These are phyloP conservation scores for Neostethus bicornis DNA, from an alignment of 2,797 vertebrate genomes.

Conservation along the genomic window DNA sequence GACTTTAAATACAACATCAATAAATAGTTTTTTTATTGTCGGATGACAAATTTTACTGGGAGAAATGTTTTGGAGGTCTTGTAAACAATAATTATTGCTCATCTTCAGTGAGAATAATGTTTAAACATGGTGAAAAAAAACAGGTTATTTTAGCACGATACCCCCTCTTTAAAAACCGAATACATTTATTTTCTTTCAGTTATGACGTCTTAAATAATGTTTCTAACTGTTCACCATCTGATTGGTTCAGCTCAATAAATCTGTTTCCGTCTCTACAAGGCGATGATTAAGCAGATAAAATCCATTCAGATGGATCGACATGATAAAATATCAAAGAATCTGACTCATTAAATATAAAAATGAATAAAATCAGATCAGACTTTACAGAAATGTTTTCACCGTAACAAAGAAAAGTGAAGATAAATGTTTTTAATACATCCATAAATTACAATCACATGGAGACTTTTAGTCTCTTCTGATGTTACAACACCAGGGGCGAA, in stretches of 20 bases:
- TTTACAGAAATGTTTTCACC: neutral
- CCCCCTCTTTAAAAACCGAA: neutral
- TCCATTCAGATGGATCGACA: fast-evolving
- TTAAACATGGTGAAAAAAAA: no score
- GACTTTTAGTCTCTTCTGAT: neutral
- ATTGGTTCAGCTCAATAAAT: neutral
- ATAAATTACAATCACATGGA: neutral
- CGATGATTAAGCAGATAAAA: constrained; percentile 16
- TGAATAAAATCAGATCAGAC: neutral
- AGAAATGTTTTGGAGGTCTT: no score
- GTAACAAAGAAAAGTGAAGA: neutral
- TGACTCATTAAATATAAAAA: neutral
- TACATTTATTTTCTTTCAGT: neutral
- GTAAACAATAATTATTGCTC: no score
- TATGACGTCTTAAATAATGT: constrained; percentile 15
- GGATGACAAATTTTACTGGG: no score
- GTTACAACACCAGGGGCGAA: neutral
- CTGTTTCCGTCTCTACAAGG: constrained; percentile 2
- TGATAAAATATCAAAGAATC: neutral
- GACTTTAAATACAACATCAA: no score
- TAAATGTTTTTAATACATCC: no score
- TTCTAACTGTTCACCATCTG: constrained; percentile 6
- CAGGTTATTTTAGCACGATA: no score
- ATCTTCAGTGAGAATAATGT: no score
- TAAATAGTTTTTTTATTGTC: no score